Evolutionary conservation across 1,140 invertebrate species (phyloP).

Genomic region (Lerema accius): DNA sequence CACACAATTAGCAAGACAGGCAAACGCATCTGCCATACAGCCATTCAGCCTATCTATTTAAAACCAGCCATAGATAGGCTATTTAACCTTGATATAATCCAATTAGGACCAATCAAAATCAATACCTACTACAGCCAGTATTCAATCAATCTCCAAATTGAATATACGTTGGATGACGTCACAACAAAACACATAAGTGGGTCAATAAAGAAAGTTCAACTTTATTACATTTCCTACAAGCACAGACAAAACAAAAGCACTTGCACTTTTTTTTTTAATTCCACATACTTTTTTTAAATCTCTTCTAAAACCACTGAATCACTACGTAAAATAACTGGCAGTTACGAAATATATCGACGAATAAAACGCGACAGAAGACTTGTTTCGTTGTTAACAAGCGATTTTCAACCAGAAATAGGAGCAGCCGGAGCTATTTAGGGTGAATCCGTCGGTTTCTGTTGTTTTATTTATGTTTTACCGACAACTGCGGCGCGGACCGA

Average conservation of each 20-base stretch:
- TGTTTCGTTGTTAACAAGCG: not conserved
- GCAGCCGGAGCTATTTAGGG: conserved; percentile 17
- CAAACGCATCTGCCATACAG: no score
- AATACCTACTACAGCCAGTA: not conserved
- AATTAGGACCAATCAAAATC: not conserved
- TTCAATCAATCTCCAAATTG: not conserved
- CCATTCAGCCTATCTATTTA: no score
- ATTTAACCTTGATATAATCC: not conserved
- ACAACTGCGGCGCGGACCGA: conserved; percentile 39
- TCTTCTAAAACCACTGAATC: not conserved
- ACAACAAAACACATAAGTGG: not conserved
- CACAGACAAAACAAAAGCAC: not conserved
- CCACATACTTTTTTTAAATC: not conserved
- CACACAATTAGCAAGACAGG: no score
- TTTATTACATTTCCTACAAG: not conserved
- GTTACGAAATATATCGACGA: conserved; percentile 26
- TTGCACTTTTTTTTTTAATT: not conserved
- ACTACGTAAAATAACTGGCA: not conserved
- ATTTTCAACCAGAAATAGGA: conserved; percentile 19
- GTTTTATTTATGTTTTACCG: conserved; percentile 47
- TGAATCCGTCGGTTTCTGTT: conserved; percentile 19
- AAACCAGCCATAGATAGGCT: no score
- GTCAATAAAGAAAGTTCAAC: not conserved
- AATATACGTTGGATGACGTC: not conserved
- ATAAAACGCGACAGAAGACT: not conserved